Percentiles rank a stretch among this genome's conserved stretches.
Conservation (phyloP, 2,113 vertebrate genomes). For the Porphyrio hochstetteri region DNA sequence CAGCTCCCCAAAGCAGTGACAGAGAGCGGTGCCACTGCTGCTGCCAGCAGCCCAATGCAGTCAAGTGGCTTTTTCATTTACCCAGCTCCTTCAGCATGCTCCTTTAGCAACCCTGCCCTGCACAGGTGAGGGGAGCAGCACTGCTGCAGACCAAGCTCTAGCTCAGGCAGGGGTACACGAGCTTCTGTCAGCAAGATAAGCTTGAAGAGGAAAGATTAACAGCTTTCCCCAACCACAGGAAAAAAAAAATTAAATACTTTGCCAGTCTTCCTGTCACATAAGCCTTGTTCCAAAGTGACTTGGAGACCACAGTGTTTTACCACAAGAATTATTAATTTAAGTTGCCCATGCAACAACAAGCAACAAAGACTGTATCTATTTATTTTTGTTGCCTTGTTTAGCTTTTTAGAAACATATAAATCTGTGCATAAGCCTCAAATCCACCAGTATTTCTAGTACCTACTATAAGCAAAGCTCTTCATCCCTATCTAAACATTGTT, state of each 20-base stretch:
- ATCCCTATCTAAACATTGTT: neutral
- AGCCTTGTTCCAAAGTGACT: neutral
- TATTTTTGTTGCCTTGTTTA: neutral
- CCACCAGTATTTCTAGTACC: neutral
- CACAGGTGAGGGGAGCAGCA: neutral
- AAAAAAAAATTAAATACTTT: neutral
- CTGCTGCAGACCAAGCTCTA: neutral
- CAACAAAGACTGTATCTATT: neutral
- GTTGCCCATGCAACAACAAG: neutral
- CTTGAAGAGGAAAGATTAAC: neutral
- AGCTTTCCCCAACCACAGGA: neutral
- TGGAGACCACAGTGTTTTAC: neutral
- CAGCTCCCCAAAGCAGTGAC: neutral
- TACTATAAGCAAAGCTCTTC: neutral
- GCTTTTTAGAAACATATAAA: neutral
- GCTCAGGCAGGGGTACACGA: fast-evolving
- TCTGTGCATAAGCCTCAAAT: neutral
- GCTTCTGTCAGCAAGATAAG: neutral
- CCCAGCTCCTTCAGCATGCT: neutral
- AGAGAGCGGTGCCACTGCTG: neutral
- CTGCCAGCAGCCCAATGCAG: neutral
- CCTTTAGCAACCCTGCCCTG: neutral
- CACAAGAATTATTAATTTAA: neutral
- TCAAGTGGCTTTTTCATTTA: neutral
- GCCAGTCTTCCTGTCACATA: neutral